phyloP scores from a whole-genome alignment of 2,888 invertebrate species.

The Dione vanillae region DNA sequence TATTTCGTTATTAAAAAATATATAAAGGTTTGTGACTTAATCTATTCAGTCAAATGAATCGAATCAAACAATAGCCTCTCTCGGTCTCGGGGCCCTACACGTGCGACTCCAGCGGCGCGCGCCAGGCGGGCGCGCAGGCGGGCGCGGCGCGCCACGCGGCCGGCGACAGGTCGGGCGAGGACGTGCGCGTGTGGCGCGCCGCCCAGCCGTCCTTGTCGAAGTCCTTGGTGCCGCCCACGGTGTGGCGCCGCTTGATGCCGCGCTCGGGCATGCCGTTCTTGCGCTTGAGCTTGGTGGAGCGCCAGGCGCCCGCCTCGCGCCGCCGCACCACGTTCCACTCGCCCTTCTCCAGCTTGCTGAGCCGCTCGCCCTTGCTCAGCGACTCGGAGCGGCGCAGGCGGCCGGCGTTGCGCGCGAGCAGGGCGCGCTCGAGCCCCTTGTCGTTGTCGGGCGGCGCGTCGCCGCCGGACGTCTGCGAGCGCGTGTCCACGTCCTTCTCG shows the following conservation, averaged over 20 bases:
- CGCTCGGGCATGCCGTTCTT: conserved; percentile 92
- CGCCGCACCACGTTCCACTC: conserved; percentile 88
- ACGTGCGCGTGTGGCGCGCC: conserved; percentile 85
- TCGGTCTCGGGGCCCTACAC: conserved; percentile 49
- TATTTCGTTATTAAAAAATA: conserved; percentile 60
- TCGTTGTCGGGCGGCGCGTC: conserved; percentile 75
- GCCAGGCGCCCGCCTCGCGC: conserved; percentile 82
- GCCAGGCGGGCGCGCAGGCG: conserved; percentile 47
- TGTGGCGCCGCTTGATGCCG: conserved; percentile 94
- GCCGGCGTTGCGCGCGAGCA: conserved; percentile 46
- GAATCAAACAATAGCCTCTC: conserved; percentile 82
- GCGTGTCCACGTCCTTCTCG: conserved; percentile 91
- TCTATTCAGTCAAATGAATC: conserved; percentile 83
- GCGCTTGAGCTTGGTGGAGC: conserved; percentile 87
- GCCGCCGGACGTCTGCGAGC: conserved; percentile 82
- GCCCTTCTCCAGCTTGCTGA: conserved; percentile 88
- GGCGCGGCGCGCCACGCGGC: conserved; percentile 60
- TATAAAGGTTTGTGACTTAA: conserved; percentile 78
- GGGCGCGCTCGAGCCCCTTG: conserved; percentile 54
- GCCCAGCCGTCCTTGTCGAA: conserved; percentile 86
- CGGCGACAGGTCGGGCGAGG: conserved; percentile 83
- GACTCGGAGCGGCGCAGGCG: conserved; percentile 62
- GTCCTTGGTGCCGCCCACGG: conserved; percentile 97
- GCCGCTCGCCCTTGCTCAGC: conserved; percentile 61
- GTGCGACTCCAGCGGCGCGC: conserved; percentile 36